Evolutionary conservation across 1,140 invertebrate species (phyloP).

Genomic region (Ceratosolen fusciceps): DNA sequence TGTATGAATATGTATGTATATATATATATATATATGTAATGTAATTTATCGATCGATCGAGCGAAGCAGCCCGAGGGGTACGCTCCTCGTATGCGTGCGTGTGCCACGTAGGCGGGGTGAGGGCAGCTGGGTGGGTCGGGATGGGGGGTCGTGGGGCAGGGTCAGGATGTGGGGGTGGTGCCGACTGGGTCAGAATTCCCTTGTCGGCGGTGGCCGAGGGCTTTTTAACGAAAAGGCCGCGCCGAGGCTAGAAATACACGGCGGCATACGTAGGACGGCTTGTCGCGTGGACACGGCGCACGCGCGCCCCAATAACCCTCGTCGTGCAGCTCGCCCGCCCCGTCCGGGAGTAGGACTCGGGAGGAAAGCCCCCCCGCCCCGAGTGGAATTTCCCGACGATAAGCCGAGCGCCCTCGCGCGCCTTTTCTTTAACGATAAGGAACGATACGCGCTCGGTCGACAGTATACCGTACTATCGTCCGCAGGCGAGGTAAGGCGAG

Average conservation of each 20-base stretch:
- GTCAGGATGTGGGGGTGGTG: too few relatives aligned
- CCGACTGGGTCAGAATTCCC: constrained; percentile 8
- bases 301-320: constrained; percentile 1
- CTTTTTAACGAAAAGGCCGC: constrained; percentile 13
- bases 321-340: background rate
- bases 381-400: too few relatives aligned
- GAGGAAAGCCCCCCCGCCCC: too few relatives aligned
- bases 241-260: background rate
- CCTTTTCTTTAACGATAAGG: too few relatives aligned
- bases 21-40: background rate
- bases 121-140: background rate
- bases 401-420: too few relatives aligned
- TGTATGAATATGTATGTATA: too few relatives aligned
- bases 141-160: background rate
- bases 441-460: too few relatives aligned
- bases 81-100: too few relatives aligned
- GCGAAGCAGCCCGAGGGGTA: too few relatives aligned
- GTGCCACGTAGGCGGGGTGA: too few relatives aligned
- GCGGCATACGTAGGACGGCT: background rate
- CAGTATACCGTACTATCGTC: too few relatives aligned
- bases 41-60: constrained; percentile 37
- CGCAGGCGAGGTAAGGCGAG: too few relatives aligned
- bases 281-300: background rate
- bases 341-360: background rate
- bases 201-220: background rate